Evolutionary conservation across 2,888 invertebrate genomes (phyloP), one percentile per base, ranked within the genome.

Genomic region (Scelioninae gen. 1): DNA sequence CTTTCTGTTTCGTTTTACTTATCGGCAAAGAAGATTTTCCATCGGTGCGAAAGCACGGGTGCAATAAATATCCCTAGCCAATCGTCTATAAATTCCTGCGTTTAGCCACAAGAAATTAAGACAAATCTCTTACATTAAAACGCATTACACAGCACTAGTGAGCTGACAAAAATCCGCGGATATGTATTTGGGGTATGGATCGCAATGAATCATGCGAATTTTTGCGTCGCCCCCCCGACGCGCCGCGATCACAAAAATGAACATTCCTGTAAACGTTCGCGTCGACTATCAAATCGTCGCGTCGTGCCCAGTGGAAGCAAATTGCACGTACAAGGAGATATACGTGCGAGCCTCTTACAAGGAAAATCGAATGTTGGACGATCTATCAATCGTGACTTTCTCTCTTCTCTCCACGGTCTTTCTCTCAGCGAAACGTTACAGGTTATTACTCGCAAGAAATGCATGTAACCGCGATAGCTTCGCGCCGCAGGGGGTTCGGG

Each of bases 371-470:
- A 85, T 87, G 88, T 85, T 84, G 85, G 76, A 86, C 87, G 85
- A 90, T 88, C 89, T 88, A 89, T 89, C 89, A 88, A 87, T 89
- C 89, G 88, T 76, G 85, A 86, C 81, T 84, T 80, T 83, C 71
- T 85, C 75, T 80, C 79, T 69, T 60, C 56, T 49, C 60, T n/a
- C n/a, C 75, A 68, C 84, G 74, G 76, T 77, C 56, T 81, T 75
- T 83, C 75, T 81, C 87, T 81, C 87, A 85, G 88, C 86, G 87
- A 88, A 78, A 87, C 89, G 89, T 89, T 90, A 88, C 89, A 84
- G 86, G 89, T 89, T 90, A 90, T 90, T 89, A 89, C 89, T 82
- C 68, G 87, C 86, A 87, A 89, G 89, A 90, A 90, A 89, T 88
- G 86, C 87, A 85, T 88, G 89, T 88, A 87, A 86, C 88, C 87